phyloP scores from a whole-genome alignment of 2,113 vertebrate genomes.

The Leptodactylus fuscus region DNA sequence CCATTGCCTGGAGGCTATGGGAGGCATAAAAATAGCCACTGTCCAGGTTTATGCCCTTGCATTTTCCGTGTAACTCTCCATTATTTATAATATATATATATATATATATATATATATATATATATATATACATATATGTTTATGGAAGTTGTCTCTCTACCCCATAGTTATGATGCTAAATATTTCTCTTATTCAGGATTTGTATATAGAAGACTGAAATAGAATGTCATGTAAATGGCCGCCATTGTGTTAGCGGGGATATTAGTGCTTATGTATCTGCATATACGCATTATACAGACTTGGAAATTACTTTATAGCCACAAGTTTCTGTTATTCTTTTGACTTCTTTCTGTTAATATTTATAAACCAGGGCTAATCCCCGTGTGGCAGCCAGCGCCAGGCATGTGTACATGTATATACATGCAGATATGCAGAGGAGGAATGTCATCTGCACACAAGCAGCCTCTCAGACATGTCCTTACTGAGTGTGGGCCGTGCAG shows the following conservation, averaged over 20 bases:
- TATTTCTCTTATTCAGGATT: neutral
- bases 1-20: no score
- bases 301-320: neutral
- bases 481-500: neutral
- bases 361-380: neutral
- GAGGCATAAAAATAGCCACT: no score
- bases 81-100: no score
- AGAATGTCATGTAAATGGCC: neutral
- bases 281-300: neutral
- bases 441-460: neutral
- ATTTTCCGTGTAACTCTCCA: no score
- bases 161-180: neutral
- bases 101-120: no score
- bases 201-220: neutral
- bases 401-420: constrained; percentile 30
- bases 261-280: neutral
- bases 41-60: no score
- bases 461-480: neutral
- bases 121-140: no score
- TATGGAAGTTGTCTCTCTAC: no score
- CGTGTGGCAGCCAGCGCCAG: constrained; percentile 1
- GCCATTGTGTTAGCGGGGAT: neutral
- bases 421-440: neutral
- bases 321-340: neutral
- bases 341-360: neutral